These are phyloP conservation scores for Ctenopoma multispine DNA, from an alignment of 2,797 vertebrate genomes.

Conservation along the genomic window DNA sequence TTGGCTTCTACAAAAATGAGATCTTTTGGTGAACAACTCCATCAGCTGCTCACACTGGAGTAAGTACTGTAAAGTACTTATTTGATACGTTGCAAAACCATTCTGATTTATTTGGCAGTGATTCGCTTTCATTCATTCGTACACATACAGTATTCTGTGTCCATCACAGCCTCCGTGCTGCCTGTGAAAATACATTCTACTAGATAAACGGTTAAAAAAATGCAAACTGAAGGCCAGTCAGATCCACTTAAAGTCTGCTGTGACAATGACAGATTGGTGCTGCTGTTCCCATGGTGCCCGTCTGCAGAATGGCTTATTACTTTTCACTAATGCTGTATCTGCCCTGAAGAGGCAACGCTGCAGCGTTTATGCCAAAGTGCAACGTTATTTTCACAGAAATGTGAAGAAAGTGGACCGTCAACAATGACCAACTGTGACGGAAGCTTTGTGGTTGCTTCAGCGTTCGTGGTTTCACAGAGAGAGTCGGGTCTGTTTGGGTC, in stretches of 20 bases:
- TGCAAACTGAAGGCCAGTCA: slow-evolving; percentile 29
- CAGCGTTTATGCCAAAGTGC: not conserved
- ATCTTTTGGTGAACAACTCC: no score
- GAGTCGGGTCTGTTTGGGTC: not conserved
- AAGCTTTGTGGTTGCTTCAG: not conserved
- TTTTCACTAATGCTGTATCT: slow-evolving; percentile 26
- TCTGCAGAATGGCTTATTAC: slow-evolving; percentile 19
- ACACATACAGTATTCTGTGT: not conserved
- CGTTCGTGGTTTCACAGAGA: not conserved
- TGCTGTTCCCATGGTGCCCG: slow-evolving; percentile 26
- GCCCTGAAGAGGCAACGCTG: not conserved
- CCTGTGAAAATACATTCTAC: slow-evolving; percentile 3
- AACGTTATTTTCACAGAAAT: not conserved
- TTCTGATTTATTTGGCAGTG: not conserved
- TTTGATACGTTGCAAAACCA: not conserved
- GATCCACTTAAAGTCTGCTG: slow-evolving; percentile 15
- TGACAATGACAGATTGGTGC: slow-evolving; percentile 49
- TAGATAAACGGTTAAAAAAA: slow-evolving; percentile 26
- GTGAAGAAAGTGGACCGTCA: slow-evolving; percentile 3
- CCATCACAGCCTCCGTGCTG: not conserved
- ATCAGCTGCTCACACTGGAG: no score
- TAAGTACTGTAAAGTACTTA: no score
- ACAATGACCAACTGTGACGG: not conserved
- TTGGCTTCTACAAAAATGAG: no score
- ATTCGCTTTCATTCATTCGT: not conserved